Evolutionary conservation across 2,113 vertebrate genomes (phyloP).

Genomic region (Limnothrissa miodon): DNA sequence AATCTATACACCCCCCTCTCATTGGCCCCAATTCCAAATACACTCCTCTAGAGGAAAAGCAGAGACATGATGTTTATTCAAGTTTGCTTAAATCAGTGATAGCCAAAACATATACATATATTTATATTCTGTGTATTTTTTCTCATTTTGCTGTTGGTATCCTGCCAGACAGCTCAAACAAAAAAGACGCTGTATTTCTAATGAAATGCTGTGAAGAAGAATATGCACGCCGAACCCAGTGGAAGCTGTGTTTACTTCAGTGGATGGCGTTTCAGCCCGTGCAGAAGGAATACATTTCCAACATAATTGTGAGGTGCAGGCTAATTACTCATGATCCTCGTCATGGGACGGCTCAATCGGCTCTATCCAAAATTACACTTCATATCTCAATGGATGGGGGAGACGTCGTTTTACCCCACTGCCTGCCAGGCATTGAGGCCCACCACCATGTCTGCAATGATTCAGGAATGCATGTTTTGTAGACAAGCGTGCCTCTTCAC

Average conservation of each 20-base stretch:
- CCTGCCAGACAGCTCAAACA: conserved; percentile 61
- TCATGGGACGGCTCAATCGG: conserved; percentile 49
- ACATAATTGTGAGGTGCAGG: conserved; percentile 68
- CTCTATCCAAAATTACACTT: conserved; percentile 52
- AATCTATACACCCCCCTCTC: background rate
- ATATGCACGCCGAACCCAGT: conserved; percentile 62
- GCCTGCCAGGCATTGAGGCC: background rate
- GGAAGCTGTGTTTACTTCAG: conserved; percentile 70
- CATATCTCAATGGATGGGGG: conserved; percentile 38
- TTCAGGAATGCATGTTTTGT: background rate
- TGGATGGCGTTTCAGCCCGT: conserved; percentile 69
- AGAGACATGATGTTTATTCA: conserved; percentile 62
- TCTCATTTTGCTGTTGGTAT: conserved; percentile 63
- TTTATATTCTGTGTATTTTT: conserved; percentile 64
- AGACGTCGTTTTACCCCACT: conserved; percentile 22
- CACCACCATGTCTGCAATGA: background rate
- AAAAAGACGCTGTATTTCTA: conserved; percentile 73
- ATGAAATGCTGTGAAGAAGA: conserved; percentile 74
- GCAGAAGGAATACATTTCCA: conserved; percentile 71
- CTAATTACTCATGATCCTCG: conserved; percentile 70
- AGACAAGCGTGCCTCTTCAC: background rate
- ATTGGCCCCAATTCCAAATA: conserved; percentile 50
- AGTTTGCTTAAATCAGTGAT: conserved; percentile 58
- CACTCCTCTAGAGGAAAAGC: conserved; percentile 58
- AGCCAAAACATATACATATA: conserved; percentile 55